Conservation (phyloP, 2,797 vertebrate species). For the Manis javanica region DNA sequence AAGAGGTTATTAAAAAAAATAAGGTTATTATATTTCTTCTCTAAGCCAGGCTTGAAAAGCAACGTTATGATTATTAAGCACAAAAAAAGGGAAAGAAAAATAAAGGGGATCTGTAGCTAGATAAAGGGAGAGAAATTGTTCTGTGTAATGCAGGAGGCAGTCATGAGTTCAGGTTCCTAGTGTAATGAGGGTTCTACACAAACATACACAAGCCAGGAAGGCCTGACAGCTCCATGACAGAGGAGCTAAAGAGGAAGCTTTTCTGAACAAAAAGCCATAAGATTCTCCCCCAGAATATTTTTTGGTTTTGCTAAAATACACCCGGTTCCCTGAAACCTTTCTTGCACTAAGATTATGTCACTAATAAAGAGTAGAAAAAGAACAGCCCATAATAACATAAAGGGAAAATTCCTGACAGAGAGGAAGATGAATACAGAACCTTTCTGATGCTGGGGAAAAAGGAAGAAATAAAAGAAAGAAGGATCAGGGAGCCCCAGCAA, state of each 20-base stretch:
- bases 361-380: background rate
- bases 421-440: background rate
- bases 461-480: background rate
- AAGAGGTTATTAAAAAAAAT: background rate
- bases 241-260: background rate
- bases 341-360: background rate
- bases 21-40: conserved; percentile 35
- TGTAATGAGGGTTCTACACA: background rate
- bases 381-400: background rate
- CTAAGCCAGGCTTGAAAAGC: conserved; percentile 14
- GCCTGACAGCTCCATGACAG: background rate
- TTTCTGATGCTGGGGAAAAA: background rate
- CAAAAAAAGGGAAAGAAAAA: background rate
- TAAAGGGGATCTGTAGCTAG: background rate
- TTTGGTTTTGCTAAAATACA: conserved; percentile 1
- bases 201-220: background rate
- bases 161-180: background rate
- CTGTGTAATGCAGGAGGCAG: background rate
- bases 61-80: conserved; percentile 32
- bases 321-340: background rate
- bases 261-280: background rate
- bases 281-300: background rate
- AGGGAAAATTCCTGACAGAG: background rate
- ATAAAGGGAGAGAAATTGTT: background rate
- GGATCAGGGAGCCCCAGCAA: background rate